Percentiles rank a stretch among this genome's conserved stretches.
Conservation (phyloP, 2,888 invertebrate genomes). For the Tanytarsus gracilentus region DNA sequence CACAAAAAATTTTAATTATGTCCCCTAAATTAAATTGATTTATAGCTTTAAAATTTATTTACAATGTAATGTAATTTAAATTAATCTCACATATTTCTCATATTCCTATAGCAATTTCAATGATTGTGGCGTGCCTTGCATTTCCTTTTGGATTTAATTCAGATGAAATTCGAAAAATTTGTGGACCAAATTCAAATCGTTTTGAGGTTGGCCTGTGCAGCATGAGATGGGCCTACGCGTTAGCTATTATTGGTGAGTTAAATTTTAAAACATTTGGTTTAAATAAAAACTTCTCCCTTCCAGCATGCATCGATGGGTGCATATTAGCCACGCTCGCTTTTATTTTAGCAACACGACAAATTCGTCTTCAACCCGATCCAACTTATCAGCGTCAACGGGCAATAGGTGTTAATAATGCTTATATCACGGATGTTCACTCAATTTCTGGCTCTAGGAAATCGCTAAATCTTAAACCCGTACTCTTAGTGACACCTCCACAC, state of each 20-base stretch:
- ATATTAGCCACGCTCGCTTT: constrained; percentile 85
- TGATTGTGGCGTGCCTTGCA: constrained; percentile 78
- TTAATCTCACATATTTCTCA: too few relatives aligned
- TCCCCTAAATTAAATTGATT: neutral
- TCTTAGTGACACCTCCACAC: constrained; percentile 50
- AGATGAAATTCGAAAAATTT: constrained; percentile 70
- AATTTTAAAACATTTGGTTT: neutral
- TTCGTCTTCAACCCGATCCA: constrained; percentile 72
- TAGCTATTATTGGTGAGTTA: constrained; percentile 67
- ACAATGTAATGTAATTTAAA: constrained; percentile 31
- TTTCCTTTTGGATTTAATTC: constrained; percentile 91
- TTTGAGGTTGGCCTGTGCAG: constrained; percentile 74
- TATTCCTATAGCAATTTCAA: constrained; percentile 62
- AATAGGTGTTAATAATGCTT: constrained; percentile 74
- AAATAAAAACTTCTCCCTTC: neutral
- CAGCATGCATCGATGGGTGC: constrained; percentile 66
- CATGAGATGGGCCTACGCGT: constrained; percentile 85
- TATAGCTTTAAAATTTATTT: neutral
- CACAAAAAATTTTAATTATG: too few relatives aligned
- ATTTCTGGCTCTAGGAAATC: constrained; percentile 79
- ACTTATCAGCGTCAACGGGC: constrained; percentile 54
- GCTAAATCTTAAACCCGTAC: constrained; percentile 74
- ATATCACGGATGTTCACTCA: constrained; percentile 76
- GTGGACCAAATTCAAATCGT: constrained; percentile 72
- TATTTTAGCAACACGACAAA: constrained; percentile 83